Evolutionary conservation across 2,797 vertebrate genomes (phyloP), one percentile per base, ranked within the genome.

Genomic region (Mus minutoides): DNA sequence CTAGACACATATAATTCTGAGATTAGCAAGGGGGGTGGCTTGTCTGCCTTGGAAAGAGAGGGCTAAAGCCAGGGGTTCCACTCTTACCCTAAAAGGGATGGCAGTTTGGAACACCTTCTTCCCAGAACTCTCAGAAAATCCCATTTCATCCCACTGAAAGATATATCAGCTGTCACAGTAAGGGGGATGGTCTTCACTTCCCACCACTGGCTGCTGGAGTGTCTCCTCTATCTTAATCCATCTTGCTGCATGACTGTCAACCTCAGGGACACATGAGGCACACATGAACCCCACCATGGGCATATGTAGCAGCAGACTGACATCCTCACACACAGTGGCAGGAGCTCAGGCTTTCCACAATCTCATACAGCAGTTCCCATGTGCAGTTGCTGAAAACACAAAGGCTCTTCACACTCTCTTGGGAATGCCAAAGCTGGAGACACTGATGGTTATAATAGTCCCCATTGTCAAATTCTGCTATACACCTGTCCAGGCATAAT

Each of bases 141-240:
- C 37, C 19, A 1, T 8, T 40, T 6, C 0, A 0, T 40, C 52
- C 37, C 46, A 37, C 3, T 4, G 4, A 1, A 31, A 9, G 77
- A 16, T 12, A 2, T 52, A 22, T 54, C 16, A 40, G 5, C 31
- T 76, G n/a, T 43, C 82, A 49, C 49, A 79, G 26, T 24, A 6
- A 19, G 29, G 13, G 2, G 8, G 9, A n/a, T 4, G 3, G 19
- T 43, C 13, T 37, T 26, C 6, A 0, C 26, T 82, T 46, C 58
- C 71, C 4, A 49, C 13, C 52, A 80, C n/a, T 4, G 34, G 43
- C 24, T 31, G 43, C 34, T 7, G 29, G 31, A 64, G 1, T 19
- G 17, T 71, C 26, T 56, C 90, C 86, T 24, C 17, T 60, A 19
- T 56, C 87, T 92, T 52, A 75, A 34, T 2, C n/a, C 12, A 37